Percentiles rank a stretch among this genome's conserved stretches.
These are phyloP conservation scores for Sminthurinus signatus DNA, from an alignment of 1,140 invertebrate genomes.

Conservation along the genomic window DNA sequence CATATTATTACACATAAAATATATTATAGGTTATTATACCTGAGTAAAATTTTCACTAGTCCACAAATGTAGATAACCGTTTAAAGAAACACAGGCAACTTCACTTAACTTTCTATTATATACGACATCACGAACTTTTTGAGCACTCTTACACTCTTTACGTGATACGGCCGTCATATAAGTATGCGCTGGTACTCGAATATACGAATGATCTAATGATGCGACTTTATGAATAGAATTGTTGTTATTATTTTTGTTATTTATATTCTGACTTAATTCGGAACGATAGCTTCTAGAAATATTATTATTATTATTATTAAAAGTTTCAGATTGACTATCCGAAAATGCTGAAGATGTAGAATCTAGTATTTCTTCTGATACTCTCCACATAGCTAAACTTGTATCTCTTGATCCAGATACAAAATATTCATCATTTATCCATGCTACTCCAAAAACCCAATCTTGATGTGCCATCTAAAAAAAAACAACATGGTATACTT, in stretches of 20 bases:
- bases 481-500: neutral
- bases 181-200: conserved; percentile 43
- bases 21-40: no score
- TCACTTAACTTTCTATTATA: conserved; percentile 81
- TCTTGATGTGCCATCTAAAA: conserved; percentile 72
- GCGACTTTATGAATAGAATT: no score
- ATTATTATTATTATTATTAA: neutral
- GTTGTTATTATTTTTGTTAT: no score
- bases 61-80: conserved; percentile 86
- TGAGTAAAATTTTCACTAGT: conserved; percentile 72
- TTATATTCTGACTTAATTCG: no score
- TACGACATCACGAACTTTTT: conserved; percentile 79
- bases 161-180: conserved; percentile 62
- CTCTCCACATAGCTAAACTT: conserved; percentile 50
- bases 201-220: conserved; percentile 1
- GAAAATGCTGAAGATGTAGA: neutral
- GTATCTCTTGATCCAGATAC: conserved; percentile 89
- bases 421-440: conserved; percentile 92
- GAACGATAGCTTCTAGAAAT: no score
- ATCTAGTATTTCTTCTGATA: conserved; percentile 39
- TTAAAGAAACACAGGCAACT: conserved; percentile 83
- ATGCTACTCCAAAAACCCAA: conserved; percentile 92
- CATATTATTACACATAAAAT: no score
- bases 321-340: neutral
- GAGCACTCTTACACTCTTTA: conserved; percentile 65